phyloP scores from a whole-genome alignment of 2,113 vertebrate species.

The Amazona vittata region DNA sequence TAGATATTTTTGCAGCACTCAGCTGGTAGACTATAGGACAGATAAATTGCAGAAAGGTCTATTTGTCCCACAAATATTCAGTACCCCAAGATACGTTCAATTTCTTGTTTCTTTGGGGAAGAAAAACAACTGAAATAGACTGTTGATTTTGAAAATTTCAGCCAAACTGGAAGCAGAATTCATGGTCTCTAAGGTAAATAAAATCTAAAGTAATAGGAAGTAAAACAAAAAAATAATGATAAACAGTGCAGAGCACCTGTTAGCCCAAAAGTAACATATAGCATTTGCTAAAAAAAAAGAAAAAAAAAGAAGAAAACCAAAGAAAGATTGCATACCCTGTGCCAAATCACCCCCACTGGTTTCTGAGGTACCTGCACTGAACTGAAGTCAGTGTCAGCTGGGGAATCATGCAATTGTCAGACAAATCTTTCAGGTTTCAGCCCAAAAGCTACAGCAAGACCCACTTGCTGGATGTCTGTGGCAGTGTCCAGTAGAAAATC shows the following conservation, averaged over 20 bases:
- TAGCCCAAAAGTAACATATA: not conserved
- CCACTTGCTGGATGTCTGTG: not conserved
- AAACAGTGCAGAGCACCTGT: not conserved
- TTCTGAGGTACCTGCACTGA: not conserved
- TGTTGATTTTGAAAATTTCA: not conserved
- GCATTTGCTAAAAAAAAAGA: not conserved
- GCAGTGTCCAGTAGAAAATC: not conserved
- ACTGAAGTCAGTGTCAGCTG: accelerated
- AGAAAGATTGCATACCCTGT: not conserved
- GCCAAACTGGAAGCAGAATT: not conserved
- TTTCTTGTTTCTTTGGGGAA: not conserved
- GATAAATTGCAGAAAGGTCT: not conserved
- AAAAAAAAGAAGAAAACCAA: not conserved
- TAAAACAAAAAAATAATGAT: not conserved
- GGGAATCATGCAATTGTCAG: too few relatives aligned
- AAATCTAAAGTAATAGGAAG: not conserved
- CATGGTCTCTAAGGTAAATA: not conserved
- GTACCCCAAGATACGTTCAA: not conserved
- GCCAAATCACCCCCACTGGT: not conserved
- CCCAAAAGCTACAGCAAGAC: accelerated
- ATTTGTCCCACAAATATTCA: not conserved
- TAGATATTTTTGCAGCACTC: not conserved
- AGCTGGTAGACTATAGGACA: not conserved
- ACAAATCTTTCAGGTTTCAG: not conserved
- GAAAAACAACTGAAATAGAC: not conserved